Base-by-base conservation (phyloP, 64 coral and sea anemone species). In the Cladopsammia gracilis region DNA sequence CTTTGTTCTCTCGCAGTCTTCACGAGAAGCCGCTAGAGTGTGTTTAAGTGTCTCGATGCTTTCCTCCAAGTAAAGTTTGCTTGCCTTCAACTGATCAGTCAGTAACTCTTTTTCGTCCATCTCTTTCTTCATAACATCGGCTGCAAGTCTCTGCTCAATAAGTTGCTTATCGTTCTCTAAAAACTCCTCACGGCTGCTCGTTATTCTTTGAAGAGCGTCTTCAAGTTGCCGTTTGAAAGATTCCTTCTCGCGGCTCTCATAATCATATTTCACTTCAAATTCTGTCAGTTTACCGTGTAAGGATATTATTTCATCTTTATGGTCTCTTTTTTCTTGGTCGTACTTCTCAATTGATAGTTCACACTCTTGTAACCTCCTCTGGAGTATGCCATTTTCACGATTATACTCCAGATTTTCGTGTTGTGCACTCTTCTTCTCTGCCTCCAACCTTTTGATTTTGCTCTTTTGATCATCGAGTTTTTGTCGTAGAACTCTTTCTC, bases 191-290 rank as follows among this genome's bases (percentile, higher is more conserved):
- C 73, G 93, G 20, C 73, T 47, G n/a, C 22, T 82, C 45, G 42
- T 44, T 74, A 61, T 73, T 46, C 80, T 90, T 81, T 90, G 85
- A 8, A 78, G 82, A 8, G 84, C 86, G 16, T 87, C 89, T 34
- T 85, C 79, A 7, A 95, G 64, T 66, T 87, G 89, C 18, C 24
- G 64, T 52, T 92, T 90, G 12, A 70, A 24, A 9, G 89, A 81
- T 7, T 57, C 50, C 44, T 88, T 91, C 64, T 95, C 89, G 24
- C 79, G 62, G 25, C 24, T 48, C 78, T 95, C 94, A 50, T 92
- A 92, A 5, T 95, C 82, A 25, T 87, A 62, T 58, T 80, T 87
- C 7, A 95, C 82, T 59, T 95, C 94, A 22, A 95, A 52, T 52
- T 91, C 89, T 9, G 82, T 57, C 50, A 95, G 65, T 74, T 86